phyloP scores from a whole-genome alignment of 2,888 invertebrate species.

The Marronus borbonicus region DNA sequence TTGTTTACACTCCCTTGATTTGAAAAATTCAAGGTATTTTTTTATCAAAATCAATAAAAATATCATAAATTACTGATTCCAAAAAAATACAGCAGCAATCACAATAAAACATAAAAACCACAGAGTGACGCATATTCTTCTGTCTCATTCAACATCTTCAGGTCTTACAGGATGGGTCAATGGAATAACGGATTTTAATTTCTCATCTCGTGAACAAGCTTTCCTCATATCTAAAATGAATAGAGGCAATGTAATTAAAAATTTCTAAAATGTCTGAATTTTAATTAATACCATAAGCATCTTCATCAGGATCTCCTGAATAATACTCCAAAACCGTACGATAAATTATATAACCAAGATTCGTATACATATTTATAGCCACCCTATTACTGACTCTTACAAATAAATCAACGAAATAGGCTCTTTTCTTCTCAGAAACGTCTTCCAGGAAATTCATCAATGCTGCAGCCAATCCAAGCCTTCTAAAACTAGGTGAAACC shows the following conservation, averaged over 20 bases:
- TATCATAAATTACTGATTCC: not conserved
- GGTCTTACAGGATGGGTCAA: constrained; percentile 94
- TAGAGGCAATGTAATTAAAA: not conserved
- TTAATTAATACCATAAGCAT: constrained; percentile 89
- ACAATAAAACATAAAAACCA: constrained; percentile 22
- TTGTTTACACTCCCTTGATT: too few relatives aligned
- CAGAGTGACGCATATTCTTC: not conserved
- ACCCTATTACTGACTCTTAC: constrained; percentile 98
- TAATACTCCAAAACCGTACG: constrained; percentile 98
- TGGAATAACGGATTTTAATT: constrained; percentile 94
- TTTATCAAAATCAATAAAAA: too few relatives aligned
- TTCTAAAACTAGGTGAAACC: constrained; percentile 94
- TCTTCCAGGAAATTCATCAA: constrained; percentile 96
- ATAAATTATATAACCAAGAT: constrained; percentile 96
- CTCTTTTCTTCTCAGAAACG: constrained; percentile 95
- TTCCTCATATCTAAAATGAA: constrained; percentile 95
- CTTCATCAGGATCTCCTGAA: constrained; percentile 97
- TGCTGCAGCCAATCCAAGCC: constrained; percentile 92
- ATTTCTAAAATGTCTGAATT: not conserved
- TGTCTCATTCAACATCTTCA: constrained; percentile 87
- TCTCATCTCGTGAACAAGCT: constrained; percentile 92
- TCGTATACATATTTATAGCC: constrained; percentile 97
- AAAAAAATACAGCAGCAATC: not conserved
- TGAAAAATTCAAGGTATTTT: too few relatives aligned
- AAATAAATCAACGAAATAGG: constrained; percentile 98